Evolutionary conservation across 2,888 invertebrate species (phyloP).

Genomic region (Heliconius hortense): DNA sequence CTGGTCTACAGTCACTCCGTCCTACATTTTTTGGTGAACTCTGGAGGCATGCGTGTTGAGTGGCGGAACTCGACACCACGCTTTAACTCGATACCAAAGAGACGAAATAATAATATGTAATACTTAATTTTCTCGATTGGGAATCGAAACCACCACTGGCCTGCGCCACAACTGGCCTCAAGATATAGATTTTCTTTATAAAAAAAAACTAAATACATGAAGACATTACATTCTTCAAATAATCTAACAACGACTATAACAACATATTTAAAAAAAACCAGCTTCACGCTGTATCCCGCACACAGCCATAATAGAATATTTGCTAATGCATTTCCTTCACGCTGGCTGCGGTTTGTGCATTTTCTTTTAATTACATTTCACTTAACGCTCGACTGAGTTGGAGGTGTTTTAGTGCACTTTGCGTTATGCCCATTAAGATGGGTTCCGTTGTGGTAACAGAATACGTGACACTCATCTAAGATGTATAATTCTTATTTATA

Average conservation of each 20-base stretch:
- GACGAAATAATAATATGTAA: too few species aligned
- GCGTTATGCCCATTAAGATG: slow-evolving; percentile 37
- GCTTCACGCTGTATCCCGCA: too few species aligned
- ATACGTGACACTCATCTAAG: slow-evolving; percentile 38
- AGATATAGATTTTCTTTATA: too few species aligned
- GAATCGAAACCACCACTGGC: too few species aligned
- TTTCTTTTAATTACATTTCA: slow-evolving; percentile 51
- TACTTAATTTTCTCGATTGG: too few species aligned
- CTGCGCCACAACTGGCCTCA: background rate
- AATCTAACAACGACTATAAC: slow-evolving; percentile 26
- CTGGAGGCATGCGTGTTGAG: too few species aligned
- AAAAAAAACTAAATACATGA: too few species aligned
- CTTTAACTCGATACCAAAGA: too few species aligned
- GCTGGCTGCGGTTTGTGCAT: slow-evolving; percentile 52
- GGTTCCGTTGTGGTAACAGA: slow-evolving; percentile 33
- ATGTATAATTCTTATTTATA: slow-evolving; percentile 29
- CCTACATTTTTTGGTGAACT: too few species aligned
- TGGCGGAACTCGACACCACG: too few species aligned
- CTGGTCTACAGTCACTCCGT: too few species aligned
- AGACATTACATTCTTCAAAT: background rate
- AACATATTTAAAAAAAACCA: too few species aligned
- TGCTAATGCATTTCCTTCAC: slow-evolving; percentile 47
- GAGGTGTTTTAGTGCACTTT: slow-evolving; percentile 33
- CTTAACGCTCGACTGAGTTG: slow-evolving; percentile 45
- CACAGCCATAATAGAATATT: slow-evolving; percentile 53